Percentiles rank a stretch among this genome's conserved stretches.
These are phyloP conservation scores for Lampris incognitus DNA, from an alignment of 2,113 vertebrate species.

Conservation along the genomic window DNA sequence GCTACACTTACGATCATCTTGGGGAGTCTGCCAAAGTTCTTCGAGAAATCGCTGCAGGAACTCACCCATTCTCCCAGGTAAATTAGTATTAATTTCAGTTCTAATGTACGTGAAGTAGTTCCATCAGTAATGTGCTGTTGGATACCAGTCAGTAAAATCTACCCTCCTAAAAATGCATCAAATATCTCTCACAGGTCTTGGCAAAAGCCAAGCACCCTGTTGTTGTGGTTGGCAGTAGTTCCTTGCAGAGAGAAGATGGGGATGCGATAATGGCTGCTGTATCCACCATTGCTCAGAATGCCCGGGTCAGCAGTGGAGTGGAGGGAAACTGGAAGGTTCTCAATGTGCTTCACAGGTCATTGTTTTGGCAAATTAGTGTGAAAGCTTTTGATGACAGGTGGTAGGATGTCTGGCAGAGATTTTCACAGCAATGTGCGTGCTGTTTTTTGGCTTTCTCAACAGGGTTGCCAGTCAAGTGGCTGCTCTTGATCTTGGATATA, in stretches of 20 bases:
- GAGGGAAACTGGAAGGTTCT: conserved; percentile 90
- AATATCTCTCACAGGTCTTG: conserved; percentile 78
- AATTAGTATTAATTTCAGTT: neutral
- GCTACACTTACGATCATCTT: conserved; percentile 89
- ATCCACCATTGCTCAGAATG: conserved; percentile 88
- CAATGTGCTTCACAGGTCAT: conserved; percentile 94
- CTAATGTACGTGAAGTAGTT: neutral
- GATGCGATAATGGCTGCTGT: conserved; percentile 89
- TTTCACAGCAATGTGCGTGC: conserved; percentile 4
- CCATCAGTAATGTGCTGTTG: neutral
- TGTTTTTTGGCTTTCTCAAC: conserved; percentile 17
- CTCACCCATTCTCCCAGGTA: conserved; percentile 87
- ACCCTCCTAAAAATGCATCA: neutral
- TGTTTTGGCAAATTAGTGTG: conserved; percentile 3
- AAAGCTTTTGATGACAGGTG: conserved; percentile 2
- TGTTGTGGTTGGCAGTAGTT: conserved; percentile 90
- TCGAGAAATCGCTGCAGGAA: conserved; percentile 86
- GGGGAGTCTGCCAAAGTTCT: conserved; percentile 88
- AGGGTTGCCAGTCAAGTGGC: conserved; percentile 93
- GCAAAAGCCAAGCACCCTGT: conserved; percentile 88
- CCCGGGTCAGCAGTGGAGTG: conserved; percentile 82
- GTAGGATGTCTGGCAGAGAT: neutral
- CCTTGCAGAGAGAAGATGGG: conserved; percentile 89
- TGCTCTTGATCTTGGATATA: conserved; percentile 92
- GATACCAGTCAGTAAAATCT: neutral